Evolutionary conservation across 2,113 vertebrate genomes (phyloP).

Genomic region (Anseranas semipalmata): DNA sequence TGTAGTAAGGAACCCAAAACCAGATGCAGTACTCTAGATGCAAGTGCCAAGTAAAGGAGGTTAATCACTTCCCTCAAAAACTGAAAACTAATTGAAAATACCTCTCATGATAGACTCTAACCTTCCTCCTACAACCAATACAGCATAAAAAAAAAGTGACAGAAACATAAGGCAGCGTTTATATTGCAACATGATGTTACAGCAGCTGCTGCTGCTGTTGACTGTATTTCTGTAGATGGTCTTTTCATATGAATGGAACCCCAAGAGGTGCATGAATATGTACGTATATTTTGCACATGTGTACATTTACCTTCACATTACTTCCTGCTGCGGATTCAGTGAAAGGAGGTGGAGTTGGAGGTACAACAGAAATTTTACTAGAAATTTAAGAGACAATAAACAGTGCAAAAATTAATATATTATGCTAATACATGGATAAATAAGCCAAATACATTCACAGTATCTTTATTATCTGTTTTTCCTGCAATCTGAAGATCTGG

Average conservation of each 20-base stretch:
- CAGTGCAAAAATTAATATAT: not conserved
- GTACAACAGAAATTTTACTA: slow-evolving; percentile 89
- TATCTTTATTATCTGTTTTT: not conserved
- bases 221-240: not conserved
- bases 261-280: not conserved
- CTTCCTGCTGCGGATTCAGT: slow-evolving; percentile 49
- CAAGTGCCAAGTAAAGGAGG: not conserved
- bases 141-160: not conserved
- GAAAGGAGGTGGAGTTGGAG: slow-evolving; percentile 90
- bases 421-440: not conserved
- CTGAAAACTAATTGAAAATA: not conserved
- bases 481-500: not conserved
- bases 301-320: slow-evolving; percentile 73
- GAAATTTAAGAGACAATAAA: slow-evolving; percentile 11
- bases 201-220: not conserved
- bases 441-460: not conserved
- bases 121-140: not conserved
- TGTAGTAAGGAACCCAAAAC: not conserved
- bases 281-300: not conserved
- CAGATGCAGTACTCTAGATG: not conserved
- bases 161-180: not conserved
- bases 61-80: not conserved
- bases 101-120: not conserved
- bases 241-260: not conserved
- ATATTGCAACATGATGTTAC: not conserved